Conservation (phyloP, 2,888 invertebrate species). For the Andrena flavipes region DNA sequence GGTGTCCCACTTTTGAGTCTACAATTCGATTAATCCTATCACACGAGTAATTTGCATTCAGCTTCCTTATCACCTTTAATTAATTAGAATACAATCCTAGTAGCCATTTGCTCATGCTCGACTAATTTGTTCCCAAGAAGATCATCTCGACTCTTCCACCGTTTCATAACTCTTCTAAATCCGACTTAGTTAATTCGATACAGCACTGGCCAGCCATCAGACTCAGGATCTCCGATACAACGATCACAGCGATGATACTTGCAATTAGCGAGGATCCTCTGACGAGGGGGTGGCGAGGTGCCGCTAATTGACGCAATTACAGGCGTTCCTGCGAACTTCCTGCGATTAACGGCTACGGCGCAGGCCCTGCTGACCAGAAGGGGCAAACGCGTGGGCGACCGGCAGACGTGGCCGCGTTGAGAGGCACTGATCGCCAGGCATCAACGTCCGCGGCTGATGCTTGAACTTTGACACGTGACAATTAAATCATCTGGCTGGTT, state of each 20-base stretch:
- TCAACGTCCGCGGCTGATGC: conserved; percentile 60
- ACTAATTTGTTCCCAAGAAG: too few species aligned
- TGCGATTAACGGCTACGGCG: conserved; percentile 64
- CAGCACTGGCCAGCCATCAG: not conserved
- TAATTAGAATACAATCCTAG: too few species aligned
- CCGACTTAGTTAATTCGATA: too few species aligned
- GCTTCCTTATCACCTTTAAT: too few species aligned
- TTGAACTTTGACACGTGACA: conserved; percentile 76
- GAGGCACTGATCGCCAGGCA: conserved; percentile 42
- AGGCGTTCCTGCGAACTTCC: conserved; percentile 61
- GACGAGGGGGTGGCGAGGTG: not conserved
- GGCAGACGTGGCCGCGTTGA: not conserved
- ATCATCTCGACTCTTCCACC: too few species aligned
- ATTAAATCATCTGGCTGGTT: conserved; percentile 79
- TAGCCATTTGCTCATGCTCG: too few species aligned
- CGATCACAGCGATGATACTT: conserved; percentile 29
- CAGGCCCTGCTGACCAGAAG: conserved; percentile 20
- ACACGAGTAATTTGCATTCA: too few species aligned
- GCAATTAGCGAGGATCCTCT: conserved; percentile 54
- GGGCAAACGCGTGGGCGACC: conserved; percentile 29
- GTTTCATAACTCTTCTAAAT: too few species aligned
- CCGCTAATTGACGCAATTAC: conserved; percentile 65
- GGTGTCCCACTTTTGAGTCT: too few species aligned
- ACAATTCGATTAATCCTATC: too few species aligned
- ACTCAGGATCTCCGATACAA: not conserved